phyloP scores from a whole-genome alignment of 2,888 invertebrate genomes.

The Calephelis perditalis region DNA sequence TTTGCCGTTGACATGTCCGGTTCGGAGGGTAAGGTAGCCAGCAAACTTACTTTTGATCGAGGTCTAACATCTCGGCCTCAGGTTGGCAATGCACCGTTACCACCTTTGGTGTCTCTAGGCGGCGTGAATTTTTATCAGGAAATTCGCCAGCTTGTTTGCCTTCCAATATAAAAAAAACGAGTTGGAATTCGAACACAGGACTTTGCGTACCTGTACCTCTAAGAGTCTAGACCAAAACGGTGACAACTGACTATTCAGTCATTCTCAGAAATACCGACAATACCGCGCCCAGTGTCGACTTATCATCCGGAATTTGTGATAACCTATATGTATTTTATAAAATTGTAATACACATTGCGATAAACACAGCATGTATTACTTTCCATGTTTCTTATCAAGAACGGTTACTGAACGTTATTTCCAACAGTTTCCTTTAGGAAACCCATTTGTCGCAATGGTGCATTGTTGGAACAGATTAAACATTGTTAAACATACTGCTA shows the following conservation, averaged over 20 bases:
- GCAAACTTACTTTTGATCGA: no score
- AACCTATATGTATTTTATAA: constrained; percentile 62
- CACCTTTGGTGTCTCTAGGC: no score
- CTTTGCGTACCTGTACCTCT: no score
- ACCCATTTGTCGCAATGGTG: constrained; percentile 8
- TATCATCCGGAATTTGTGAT: constrained; percentile 72
- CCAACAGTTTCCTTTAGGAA: constrained; percentile 22
- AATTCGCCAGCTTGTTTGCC: no score
- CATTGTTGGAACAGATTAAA: constrained; percentile 13
- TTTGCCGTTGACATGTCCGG: no score
- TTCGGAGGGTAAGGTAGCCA: no score
- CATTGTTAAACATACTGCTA: neutral
- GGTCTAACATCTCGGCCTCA: no score
- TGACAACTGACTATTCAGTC: constrained; percentile 1
- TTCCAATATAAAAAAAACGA: no score
- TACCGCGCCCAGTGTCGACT: constrained; percentile 46
- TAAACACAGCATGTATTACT: constrained; percentile 55
- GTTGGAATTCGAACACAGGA: no score
- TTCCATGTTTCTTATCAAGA: constrained; percentile 41
- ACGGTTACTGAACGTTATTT: constrained; percentile 31
- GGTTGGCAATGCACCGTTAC: no score
- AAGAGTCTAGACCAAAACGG: no score
- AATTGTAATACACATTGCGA: constrained; percentile 63
- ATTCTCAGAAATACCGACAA: constrained; percentile 37
- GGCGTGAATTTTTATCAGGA: no score